Evolutionary conservation across 2,797 vertebrate genomes (phyloP).

Genomic region (Microcaecilia unicolor): DNA sequence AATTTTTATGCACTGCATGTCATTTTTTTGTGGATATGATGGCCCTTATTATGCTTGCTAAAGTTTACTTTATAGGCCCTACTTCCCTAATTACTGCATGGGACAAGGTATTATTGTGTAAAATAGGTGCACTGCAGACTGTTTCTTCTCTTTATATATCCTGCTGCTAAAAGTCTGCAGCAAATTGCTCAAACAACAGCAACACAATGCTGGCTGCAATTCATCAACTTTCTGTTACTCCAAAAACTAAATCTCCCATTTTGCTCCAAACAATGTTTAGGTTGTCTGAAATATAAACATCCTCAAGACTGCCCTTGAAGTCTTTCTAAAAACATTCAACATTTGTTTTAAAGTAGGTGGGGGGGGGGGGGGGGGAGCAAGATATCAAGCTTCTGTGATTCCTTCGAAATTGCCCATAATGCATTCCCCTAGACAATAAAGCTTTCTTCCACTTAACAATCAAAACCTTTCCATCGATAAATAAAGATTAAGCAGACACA

Average conservation of each 20-base stretch:
- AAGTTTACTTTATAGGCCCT: too few relatives aligned
- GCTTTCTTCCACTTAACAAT: background rate
- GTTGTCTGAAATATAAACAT: constrained; percentile 29
- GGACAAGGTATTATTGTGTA: constrained; percentile 7
- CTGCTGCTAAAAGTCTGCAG: constrained; percentile 16
- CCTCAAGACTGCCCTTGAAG: constrained; percentile 26
- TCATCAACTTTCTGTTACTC: constrained; percentile 15
- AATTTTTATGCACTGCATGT: too few relatives aligned
- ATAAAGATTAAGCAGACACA: too few relatives aligned
- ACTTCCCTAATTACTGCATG: too few relatives aligned
- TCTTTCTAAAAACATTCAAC: constrained; percentile 25
- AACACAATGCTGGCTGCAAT: constrained; percentile 13
- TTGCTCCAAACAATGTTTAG: constrained; percentile 28
- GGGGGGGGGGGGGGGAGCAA: background rate
- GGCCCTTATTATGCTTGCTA: too few relatives aligned
- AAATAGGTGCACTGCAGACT: background rate
- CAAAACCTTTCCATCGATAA: constrained; percentile 3
- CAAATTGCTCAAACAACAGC: constrained; percentile 18
- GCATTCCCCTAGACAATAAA: background rate
- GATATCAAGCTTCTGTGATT: constrained; percentile 1
- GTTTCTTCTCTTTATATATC: constrained; percentile 11
- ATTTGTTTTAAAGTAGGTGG: background rate
- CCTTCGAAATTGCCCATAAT: background rate
- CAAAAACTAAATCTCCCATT: constrained; percentile 24
- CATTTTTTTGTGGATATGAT: too few relatives aligned